Base-by-base conservation (phyloP, 2,888 invertebrate genomes). In the Caenorhabditis becei region DNA sequence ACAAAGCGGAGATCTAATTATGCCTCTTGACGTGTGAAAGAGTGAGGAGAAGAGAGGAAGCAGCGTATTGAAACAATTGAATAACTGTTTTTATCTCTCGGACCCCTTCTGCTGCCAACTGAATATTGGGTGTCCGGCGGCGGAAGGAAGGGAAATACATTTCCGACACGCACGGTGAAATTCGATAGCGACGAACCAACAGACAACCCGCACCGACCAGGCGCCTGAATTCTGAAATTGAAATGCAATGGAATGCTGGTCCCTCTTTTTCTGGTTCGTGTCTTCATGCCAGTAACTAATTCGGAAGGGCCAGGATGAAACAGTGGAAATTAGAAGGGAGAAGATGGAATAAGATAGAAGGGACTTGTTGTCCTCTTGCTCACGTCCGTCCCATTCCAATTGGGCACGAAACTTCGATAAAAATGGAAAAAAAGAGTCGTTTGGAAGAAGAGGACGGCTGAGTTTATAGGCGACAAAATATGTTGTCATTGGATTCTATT, bases 91-190 rank as follows among this genome's bases (percentile, higher is more conserved):
- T 28, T 28, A 56, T 28, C 56, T 28, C n/a, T 35, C 14, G 26
- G 32, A 10, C 32, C 32, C 32, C 11, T 14, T 14, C 8, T 14
- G 14, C 41, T 11, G n/a, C 35, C n/a, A 11, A 32, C 28, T 58
- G 37, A 35, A 58, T 58, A 58, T 37, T 58, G 35, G 20, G 20
- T 58, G 58, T 37, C 35, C 65, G 58, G 47, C 58, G 47, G 44
- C 37, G 51, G 74, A 59, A 56, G 74, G 51, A 65, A 56, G 74
- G 51, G 74, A 74, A 74, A 65, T 75, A 75, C 75, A 75, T 75
- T 75, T 75, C 66, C 75, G 75, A 75, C 66, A 61, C 75, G 66
- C 56, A 75, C 53, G 23, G 77, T 77, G 77, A 67, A 77, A 77
- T 77, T 77, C 54, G 77, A 77, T 77, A 69, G 69, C 47, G 11